phyloP scores from a whole-genome alignment of 2,888 invertebrate species.

The Ariolimax columbianus region DNA sequence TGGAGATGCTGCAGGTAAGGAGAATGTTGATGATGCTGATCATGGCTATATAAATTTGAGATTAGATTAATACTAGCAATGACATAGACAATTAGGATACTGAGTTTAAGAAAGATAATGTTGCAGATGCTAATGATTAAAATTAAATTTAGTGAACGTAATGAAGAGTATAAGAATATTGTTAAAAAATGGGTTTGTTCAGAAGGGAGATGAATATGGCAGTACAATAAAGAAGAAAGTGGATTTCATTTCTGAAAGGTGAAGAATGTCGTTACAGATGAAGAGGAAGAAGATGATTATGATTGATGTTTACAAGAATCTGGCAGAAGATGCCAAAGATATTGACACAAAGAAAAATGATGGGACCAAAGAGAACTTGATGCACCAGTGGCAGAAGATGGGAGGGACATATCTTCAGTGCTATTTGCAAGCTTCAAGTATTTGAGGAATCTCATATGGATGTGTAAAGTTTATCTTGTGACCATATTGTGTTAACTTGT shows the following conservation, averaged over 20 bases:
- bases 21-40: background rate
- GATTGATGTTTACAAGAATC: constrained; percentile 11
- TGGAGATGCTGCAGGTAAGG: constrained; percentile 32
- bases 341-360: background rate
- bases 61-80: background rate
- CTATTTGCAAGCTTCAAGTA: background rate
- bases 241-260: background rate
- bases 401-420: background rate
- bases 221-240: background rate
- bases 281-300: background rate
- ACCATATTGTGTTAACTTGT: background rate
- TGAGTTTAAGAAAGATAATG: background rate
- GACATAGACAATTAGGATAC: background rate
- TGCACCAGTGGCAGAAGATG: background rate
- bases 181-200: background rate
- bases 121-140: background rate
- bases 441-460: background rate
- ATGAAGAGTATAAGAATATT: background rate
- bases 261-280: background rate
- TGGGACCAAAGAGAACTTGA: background rate
- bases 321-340: background rate
- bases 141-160: background rate
- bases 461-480: constrained; percentile 11
- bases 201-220: background rate
- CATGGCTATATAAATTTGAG: background rate